These are phyloP conservation scores for Plecturocebus donacophilus DNA, from an alignment of 2,113 vertebrate genomes.

Conservation along the genomic window DNA sequence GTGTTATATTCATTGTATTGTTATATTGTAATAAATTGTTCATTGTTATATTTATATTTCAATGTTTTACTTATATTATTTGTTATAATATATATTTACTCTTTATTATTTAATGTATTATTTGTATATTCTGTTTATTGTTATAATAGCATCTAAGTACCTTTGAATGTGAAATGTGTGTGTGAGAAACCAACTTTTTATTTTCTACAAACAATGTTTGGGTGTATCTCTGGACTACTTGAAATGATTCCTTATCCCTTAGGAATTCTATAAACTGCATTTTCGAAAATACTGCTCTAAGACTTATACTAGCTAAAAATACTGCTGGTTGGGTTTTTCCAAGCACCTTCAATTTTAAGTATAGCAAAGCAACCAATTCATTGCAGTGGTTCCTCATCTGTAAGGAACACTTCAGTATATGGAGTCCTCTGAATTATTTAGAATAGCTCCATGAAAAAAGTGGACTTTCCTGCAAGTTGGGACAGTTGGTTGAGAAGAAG, in stretches of 20 bases:
- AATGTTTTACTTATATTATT: not conserved
- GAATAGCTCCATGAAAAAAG: not conserved
- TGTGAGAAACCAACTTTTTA: not conserved
- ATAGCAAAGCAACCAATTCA: not conserved
- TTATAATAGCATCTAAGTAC: not conserved
- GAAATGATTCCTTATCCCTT: not conserved
- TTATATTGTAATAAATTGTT: not conserved
- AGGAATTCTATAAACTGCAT: not conserved
- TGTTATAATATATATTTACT: not conserved
- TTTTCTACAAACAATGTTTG: too few species aligned
- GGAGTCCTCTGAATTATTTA: not conserved
- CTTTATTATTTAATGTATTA: not conserved
- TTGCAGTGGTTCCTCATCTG: too few species aligned
- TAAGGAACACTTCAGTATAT: not conserved
- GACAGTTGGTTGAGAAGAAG: not conserved
- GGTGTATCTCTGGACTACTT: not conserved
- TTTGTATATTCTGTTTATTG: not conserved
- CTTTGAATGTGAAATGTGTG: not conserved
- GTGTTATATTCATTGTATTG: too few species aligned
- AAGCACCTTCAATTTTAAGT: not conserved
- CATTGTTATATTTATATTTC: not conserved
- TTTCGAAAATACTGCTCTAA: not conserved
- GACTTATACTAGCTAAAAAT: not conserved
- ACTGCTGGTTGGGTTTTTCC: not conserved
- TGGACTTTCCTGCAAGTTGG: not conserved